Percentiles rank a stretch among this genome's conserved stretches.
Evolutionary conservation across 2,797 vertebrate genomes (phyloP).

Genomic region (Sebastes vulpes): DNA sequence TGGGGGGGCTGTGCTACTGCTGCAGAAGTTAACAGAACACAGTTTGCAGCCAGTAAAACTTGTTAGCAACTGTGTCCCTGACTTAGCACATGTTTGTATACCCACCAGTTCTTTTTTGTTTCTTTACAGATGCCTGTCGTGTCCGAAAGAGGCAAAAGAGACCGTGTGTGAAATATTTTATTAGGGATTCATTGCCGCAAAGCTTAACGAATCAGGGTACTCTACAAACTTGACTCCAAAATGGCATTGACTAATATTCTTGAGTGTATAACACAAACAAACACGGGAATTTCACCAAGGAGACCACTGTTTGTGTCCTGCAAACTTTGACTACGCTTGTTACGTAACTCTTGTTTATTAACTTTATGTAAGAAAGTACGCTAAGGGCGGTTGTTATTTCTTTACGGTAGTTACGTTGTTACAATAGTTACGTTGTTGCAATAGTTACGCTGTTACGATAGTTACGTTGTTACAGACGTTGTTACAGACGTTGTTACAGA

Average conservation of each 20-base stretch:
- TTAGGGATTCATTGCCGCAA: neutral
- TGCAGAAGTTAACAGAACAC: neutral
- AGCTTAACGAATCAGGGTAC: neutral
- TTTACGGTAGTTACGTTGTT: no score
- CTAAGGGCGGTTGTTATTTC: no score
- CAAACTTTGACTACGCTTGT: no score
- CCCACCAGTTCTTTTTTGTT: neutral
- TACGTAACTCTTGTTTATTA: no score
- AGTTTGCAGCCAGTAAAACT: neutral
- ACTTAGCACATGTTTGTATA: neutral
- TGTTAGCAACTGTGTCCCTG: neutral
- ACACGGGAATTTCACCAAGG: no score
- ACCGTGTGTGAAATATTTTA: neutral
- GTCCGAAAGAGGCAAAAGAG: neutral
- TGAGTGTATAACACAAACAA: no score
- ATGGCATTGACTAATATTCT: neutral
- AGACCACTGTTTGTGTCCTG: no score
- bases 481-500: no score
- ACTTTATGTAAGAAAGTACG: no score
- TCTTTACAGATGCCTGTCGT: neutral
- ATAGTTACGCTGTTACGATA: no score
- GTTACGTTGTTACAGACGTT: no score
- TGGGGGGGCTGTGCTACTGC: neutral
- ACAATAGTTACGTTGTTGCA: no score
- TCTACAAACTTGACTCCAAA: neutral